These are phyloP conservation scores for Brachyistius frenatus DNA, from an alignment of 2,113 vertebrate genomes.

Conservation along the genomic window DNA sequence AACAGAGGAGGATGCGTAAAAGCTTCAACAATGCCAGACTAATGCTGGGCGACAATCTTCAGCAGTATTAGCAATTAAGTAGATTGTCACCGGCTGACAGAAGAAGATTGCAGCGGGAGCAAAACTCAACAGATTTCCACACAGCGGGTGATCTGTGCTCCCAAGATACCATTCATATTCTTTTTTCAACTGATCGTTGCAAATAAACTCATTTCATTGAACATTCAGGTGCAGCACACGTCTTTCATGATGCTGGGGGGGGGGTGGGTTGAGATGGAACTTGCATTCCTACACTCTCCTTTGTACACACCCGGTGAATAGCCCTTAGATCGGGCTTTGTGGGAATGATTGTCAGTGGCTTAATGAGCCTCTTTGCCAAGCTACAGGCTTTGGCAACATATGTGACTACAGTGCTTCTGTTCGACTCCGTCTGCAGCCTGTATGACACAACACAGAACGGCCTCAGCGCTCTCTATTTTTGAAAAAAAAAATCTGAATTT, in stretches of 20 bases:
- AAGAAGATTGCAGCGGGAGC: slow-evolving; percentile 59
- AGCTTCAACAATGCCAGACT: background rate
- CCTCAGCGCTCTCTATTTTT: slow-evolving; percentile 14
- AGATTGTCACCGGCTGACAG: slow-evolving; percentile 65
- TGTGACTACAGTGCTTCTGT: slow-evolving; percentile 73
- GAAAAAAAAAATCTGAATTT: slow-evolving; percentile 5
- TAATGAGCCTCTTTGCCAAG: slow-evolving; percentile 86
- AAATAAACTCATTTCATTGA: slow-evolving; percentile 42
- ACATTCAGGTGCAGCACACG: slow-evolving; percentile 66
- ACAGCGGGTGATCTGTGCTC: slow-evolving; percentile 51
- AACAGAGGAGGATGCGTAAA: slow-evolving; percentile 5
- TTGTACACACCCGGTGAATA: slow-evolving; percentile 81
- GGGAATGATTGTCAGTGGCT: slow-evolving; percentile 85
- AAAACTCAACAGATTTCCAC: slow-evolving; percentile 61
- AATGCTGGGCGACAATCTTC: slow-evolving; percentile 48
- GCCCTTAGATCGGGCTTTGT: slow-evolving; percentile 84
- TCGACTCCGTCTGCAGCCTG: slow-evolving; percentile 46
- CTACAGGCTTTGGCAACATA: slow-evolving; percentile 83
- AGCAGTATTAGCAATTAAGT: slow-evolving; percentile 72
- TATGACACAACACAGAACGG: slow-evolving; percentile 35
- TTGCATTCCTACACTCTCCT: slow-evolving; percentile 78
- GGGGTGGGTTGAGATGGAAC: slow-evolving; percentile 46
- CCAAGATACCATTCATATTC: slow-evolving; percentile 4
- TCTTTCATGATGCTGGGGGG: slow-evolving; percentile 33
- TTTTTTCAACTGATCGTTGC: slow-evolving; percentile 12